A percentile compares a stretch with the other conserved stretches of the same genome.
phyloP scores from a whole-genome alignment of 2,888 invertebrate species.

The Cerceris rybyensis region DNA sequence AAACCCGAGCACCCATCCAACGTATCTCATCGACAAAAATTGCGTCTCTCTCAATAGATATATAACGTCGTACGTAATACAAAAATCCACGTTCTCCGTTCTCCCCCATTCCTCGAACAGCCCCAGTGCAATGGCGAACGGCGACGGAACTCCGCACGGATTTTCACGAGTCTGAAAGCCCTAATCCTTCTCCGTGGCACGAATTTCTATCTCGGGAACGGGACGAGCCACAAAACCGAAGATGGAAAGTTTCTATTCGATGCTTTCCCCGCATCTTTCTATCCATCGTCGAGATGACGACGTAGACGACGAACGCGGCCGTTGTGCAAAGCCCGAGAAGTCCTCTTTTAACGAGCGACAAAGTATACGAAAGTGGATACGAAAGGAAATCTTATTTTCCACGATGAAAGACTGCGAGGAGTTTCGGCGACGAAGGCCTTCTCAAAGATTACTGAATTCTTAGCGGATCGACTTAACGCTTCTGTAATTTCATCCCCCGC shows the following conservation, averaged over 20 bases:
- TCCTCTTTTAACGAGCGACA: constrained; percentile 26
- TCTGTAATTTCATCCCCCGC: constrained; percentile 5
- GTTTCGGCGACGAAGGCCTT: constrained; percentile 5
- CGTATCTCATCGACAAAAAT: no score
- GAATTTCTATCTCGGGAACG: constrained; percentile 25
- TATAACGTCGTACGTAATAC: neutral
- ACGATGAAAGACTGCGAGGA: neutral
- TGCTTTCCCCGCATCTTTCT: constrained; percentile 18
- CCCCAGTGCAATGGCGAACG: constrained; percentile 19
- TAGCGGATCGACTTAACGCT: constrained; percentile 3
- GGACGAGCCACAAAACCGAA: constrained; percentile 32
- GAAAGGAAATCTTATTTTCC: constrained; percentile 8
- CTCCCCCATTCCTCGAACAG: neutral
- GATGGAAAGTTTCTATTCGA: constrained; percentile 36
- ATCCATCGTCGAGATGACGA: neutral
- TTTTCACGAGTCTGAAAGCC: constrained; percentile 41
- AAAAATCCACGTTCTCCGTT: constrained; percentile 4
- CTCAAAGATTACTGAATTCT: constrained; percentile 19
- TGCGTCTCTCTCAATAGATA: neutral
- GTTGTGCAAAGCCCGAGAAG: constrained; percentile 1
- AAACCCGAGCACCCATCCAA: no score
- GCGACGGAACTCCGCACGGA: constrained; percentile 31
- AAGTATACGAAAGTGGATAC: neutral
- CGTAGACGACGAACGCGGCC: neutral
- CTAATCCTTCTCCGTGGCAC: constrained; percentile 32